These are phyloP conservation scores for Darevskia mixta DNA, from an alignment of 2,797 vertebrate genomes.

Conservation along the genomic window DNA sequence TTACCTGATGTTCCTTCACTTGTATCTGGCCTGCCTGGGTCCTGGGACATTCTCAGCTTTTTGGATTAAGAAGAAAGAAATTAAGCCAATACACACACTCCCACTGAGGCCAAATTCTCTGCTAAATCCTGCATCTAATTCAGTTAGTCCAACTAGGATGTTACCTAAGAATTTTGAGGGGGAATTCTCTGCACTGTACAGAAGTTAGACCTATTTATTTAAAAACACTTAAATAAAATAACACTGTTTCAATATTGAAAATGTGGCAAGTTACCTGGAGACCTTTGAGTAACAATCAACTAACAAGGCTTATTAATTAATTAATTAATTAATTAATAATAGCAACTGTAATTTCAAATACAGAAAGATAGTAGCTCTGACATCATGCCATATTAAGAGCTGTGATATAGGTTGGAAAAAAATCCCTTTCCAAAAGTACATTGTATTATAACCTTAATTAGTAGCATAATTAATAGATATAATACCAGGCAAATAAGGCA, in stretches of 20 bases:
- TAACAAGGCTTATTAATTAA: too few species aligned
- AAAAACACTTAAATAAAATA: not conserved
- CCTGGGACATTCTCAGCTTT: slow-evolving; percentile 86
- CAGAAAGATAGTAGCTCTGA: not conserved
- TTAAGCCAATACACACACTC: not conserved
- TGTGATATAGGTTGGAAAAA: not conserved
- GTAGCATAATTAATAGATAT: not conserved
- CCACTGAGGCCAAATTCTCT: not conserved
- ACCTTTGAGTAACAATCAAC: too few species aligned
- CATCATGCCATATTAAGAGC: not conserved
- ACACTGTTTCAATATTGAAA: accelerated
- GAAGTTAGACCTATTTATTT: not conserved
- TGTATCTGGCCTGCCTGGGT: slow-evolving; percentile 77
- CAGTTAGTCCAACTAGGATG: slow-evolving; percentile 1
- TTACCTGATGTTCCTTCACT: slow-evolving; percentile 76
- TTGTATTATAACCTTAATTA: not conserved
- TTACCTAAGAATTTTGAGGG: not conserved
- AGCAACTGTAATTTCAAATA: not conserved
- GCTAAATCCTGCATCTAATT: not conserved
- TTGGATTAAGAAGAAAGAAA: slow-evolving; percentile 53
- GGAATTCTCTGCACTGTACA: not conserved
- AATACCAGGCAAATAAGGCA: too few species aligned
- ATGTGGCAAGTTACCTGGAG: too few species aligned
- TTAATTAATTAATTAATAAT: too few species aligned
- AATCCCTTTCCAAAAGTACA: not conserved